Evolutionary conservation across 2,888 invertebrate genomes (phyloP), one percentile per base, ranked within the genome.

Genomic region (Torymus auratus): DNA sequence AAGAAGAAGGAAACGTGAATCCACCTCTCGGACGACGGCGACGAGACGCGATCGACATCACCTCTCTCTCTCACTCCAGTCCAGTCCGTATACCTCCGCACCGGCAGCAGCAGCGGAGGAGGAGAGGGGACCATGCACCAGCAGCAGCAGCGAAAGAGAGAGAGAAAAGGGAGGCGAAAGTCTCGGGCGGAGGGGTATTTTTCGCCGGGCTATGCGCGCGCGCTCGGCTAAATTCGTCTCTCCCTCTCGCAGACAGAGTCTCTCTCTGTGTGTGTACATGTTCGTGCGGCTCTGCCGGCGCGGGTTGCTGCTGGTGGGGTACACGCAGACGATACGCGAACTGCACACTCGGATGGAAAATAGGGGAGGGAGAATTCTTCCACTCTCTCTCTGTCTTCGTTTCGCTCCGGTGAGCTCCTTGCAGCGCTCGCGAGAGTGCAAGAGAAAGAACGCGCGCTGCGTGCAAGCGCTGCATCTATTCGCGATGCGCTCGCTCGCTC

Each of bases 281-380:
- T 41, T 41, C 41, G 41, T 41, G 41, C 1, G 41, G 41, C 41
- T 41, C 41, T 41, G 7, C 41, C 41, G 7, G 41, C 41, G 41
- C 41, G 41, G 41, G 41, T 41, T 7, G 41, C 41, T 41, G 41
- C 41, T 68, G 76, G 78, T 68, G 75, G 75, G 69, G 78, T 55
- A 4, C 52, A 61, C 53, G 61, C 76, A 70, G 80, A 79, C 64
- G 78, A 52, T 65, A 58, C 83, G 84, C 85, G 85, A 85, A 85
- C 85, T 85, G 85, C 86, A 84, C 84, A 84, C 83, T 81, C 83
- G 85, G 85, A 82, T 83, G 84, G 84, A 84, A 85, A 85, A 85
- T 84, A 83, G 87, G 85, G 85, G 84, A 85, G 86, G 86, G 87
- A 87, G 87, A 87, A 88, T 89, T 89, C 88, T 88, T 87, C 83